Conservation (phyloP, 2,797 vertebrate species). For the Myotis pilosus region DNA sequence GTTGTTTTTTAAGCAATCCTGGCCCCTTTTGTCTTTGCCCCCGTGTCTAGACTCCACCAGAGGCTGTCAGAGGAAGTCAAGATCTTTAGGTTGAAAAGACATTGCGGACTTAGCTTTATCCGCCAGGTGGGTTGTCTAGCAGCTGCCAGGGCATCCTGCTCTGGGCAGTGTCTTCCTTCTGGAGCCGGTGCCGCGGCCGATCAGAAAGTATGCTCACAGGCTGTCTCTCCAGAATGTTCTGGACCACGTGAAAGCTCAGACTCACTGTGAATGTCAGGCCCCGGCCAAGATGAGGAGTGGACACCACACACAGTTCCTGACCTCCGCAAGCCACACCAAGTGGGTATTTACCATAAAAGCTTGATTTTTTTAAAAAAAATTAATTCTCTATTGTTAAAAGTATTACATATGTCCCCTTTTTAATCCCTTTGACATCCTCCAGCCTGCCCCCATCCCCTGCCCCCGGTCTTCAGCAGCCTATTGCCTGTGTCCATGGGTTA, state of each 20-base stretch:
- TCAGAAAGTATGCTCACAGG: background rate
- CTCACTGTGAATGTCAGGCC: fast-evolving
- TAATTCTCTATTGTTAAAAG: no score
- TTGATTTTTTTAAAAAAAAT: background rate
- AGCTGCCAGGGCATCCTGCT: no score
- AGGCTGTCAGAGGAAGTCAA: background rate
- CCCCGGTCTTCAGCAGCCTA: no score
- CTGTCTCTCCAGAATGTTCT: background rate
- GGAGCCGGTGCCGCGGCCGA: background rate
- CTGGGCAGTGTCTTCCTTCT: background rate
- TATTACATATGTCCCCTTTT: no score
- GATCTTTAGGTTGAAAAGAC: background rate
- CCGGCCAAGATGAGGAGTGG: background rate
- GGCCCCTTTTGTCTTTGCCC: background rate
- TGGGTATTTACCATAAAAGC: background rate
- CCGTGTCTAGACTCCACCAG: background rate
- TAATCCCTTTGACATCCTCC: background rate
- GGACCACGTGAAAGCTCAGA: background rate
- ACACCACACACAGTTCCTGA: background rate
- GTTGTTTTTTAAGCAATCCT: background rate
- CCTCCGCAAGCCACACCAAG: background rate
- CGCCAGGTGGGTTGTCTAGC: background rate
- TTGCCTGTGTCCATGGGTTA: no score
- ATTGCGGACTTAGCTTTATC: background rate
- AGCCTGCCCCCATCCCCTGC: no score